Conservation (phyloP, 1,140 invertebrate species). For the Sitophilus oryzae region DNA sequence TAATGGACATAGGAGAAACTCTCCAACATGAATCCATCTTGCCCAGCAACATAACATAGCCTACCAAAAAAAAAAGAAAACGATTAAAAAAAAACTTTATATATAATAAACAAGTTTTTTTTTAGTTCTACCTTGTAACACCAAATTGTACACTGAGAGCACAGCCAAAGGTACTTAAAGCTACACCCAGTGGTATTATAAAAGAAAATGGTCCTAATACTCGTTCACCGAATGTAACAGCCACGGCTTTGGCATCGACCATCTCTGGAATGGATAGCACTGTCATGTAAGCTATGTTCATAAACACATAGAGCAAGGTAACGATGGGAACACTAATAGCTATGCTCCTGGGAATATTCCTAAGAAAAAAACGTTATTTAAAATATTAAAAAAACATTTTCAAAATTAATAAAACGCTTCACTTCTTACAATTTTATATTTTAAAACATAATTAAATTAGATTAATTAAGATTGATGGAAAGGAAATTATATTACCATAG, state of each 20-base stretch:
- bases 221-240: conserved; percentile 65
- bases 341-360: conserved; percentile 77
- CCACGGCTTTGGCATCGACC: conserved; percentile 73
- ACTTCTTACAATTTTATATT: too few relatives aligned
- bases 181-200: conserved; percentile 66
- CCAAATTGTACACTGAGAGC: conserved; percentile 70
- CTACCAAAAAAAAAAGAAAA: conserved; percentile 46
- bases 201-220: conserved; percentile 56
- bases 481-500: too few relatives aligned
- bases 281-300: conserved; percentile 91
- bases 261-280: conserved; percentile 77
- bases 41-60: conserved; percentile 83
- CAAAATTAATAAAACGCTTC: too few relatives aligned
- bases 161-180: conserved; percentile 68
- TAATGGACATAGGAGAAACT: conserved; percentile 82
- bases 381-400: too few relatives aligned
- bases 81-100: not conserved
- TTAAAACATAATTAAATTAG: too few relatives aligned
- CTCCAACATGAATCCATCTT: conserved; percentile 78
- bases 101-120: too few relatives aligned
- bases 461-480: too few relatives aligned
- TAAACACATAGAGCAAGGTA: conserved; percentile 79
- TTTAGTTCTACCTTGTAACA: conserved; percentile 55
- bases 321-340: conserved; percentile 85
- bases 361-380: too few relatives aligned